Evolutionary conservation across 2,888 invertebrate genomes (phyloP).

Genomic region (Calliphora vomitoria): DNA sequence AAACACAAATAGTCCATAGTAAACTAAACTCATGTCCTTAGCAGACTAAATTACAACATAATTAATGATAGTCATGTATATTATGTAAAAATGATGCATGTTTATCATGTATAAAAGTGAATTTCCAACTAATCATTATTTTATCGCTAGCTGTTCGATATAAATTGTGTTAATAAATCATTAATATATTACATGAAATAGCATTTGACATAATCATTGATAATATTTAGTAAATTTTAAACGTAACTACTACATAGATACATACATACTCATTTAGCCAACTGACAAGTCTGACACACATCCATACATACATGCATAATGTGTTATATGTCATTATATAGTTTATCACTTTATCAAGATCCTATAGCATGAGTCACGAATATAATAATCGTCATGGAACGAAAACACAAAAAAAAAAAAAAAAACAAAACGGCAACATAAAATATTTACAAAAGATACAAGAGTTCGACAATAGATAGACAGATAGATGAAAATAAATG

Average conservation of each 20-base stretch:
- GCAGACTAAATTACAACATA: background rate
- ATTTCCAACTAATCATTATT: slow-evolving; percentile 46
- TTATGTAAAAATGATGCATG: background rate
- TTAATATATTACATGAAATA: slow-evolving; percentile 39
- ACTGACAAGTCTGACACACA: background rate
- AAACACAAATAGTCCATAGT: background rate
- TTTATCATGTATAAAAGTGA: background rate
- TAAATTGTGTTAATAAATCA: slow-evolving; percentile 66
- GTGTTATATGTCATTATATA: slow-evolving; percentile 57
- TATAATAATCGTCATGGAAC: slow-evolving; percentile 46
- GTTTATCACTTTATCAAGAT: slow-evolving; percentile 63
- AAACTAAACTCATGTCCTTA: background rate
- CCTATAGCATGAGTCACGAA: slow-evolving; percentile 54
- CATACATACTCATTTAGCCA: background rate
- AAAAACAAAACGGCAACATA: slow-evolving; percentile 8
- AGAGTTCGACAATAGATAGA: slow-evolving; percentile 23
- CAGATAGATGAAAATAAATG: slow-evolving; percentile 34
- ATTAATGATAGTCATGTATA: slow-evolving; percentile 43
- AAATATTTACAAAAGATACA: slow-evolving; percentile 50
- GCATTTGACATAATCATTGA: slow-evolving; percentile 59
- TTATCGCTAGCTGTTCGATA: slow-evolving; percentile 35
- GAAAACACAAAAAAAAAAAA: too few species aligned
- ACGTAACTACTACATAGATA: background rate
- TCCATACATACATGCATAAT: background rate
- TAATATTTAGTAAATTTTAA: slow-evolving; percentile 47